Evolutionary conservation across 2,888 invertebrate genomes (phyloP).

Genomic region (Sinotaia quadrata): DNA sequence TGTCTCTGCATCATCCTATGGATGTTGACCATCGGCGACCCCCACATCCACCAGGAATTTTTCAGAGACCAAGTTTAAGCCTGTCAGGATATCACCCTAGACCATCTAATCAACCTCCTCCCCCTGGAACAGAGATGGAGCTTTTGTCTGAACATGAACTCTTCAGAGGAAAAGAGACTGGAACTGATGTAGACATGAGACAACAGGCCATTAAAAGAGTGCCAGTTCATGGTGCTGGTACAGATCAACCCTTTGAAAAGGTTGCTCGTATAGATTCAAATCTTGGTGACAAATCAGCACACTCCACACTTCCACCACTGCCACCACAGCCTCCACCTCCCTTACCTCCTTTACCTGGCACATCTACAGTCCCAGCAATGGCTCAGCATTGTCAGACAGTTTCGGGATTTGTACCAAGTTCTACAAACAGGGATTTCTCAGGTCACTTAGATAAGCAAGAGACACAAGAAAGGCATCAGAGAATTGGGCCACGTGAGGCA

Average conservation of each 20-base stretch:
- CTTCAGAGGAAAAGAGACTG: conserved; percentile 1
- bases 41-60: conserved; percentile 5
- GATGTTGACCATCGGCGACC: conserved; percentile 25
- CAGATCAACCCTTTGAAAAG: conserved; percentile 11
- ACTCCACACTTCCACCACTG: conserved; percentile 25
- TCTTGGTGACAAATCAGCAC: conserved; percentile 1
- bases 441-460: not conserved
- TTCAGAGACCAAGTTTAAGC: conserved; percentile 20
- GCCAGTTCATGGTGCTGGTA: not conserved
- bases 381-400: not conserved
- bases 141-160: conserved; percentile 16
- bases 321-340: conserved; percentile 19
- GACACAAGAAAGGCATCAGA: too few species aligned
- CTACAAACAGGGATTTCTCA: not conserved
- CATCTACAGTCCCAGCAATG: not conserved
- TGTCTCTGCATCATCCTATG: not conserved
- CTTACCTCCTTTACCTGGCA: not conserved
- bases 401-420: not conserved
- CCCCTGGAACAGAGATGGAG: conserved; percentile 45
- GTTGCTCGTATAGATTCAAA: conserved; percentile 7
- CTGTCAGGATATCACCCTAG: conserved; percentile 40
- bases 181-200: conserved; percentile 30
- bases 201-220: conserved; percentile 3
- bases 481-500: not conserved
- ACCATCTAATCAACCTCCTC: conserved; percentile 41